Percentiles rank a stretch among this genome's conserved stretches.
These are phyloP conservation scores for Sula dactylatra DNA, from an alignment of 2,113 vertebrate genomes.

Conservation along the genomic window DNA sequence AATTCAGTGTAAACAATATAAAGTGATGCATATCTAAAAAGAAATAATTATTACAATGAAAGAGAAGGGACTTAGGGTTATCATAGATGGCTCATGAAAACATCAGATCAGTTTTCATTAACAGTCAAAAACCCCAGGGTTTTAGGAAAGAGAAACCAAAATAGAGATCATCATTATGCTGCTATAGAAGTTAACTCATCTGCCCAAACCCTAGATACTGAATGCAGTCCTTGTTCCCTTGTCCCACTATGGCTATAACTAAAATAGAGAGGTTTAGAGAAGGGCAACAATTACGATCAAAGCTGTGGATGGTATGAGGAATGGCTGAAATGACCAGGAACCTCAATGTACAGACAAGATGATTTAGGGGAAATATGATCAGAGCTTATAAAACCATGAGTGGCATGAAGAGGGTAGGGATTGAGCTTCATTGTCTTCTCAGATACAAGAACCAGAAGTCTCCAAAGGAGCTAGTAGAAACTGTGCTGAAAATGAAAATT, in stretches of 20 bases:
- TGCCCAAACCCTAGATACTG: not conserved
- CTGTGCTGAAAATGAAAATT: not conserved
- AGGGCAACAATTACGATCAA: not conserved
- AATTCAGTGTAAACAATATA: not conserved
- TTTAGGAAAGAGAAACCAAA: not conserved
- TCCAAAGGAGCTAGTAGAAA: not conserved
- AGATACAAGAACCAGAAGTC: not conserved
- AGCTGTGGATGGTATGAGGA: not conserved
- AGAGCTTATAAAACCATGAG: not conserved
- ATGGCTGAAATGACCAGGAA: not conserved
- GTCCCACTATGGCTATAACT: not conserved
- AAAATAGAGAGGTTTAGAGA: not conserved
- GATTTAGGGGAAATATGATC: not conserved
- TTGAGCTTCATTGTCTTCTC: not conserved
- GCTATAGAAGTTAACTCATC: not conserved
- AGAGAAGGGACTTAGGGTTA: not conserved
- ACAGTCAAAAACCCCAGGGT: not conserved
- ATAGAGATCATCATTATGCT: not conserved
- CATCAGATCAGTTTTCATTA: not conserved
- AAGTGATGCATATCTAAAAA: not conserved
- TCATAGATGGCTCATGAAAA: not conserved
- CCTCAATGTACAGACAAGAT: not conserved
- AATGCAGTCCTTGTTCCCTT: not conserved
- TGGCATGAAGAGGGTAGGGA: not conserved
- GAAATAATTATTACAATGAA: not conserved